A percentile compares a stretch with the other conserved stretches of the same genome.
Evolutionary conservation across 2,113 vertebrate genomes (phyloP).

Genomic region (Pollachius pollachius): DNA sequence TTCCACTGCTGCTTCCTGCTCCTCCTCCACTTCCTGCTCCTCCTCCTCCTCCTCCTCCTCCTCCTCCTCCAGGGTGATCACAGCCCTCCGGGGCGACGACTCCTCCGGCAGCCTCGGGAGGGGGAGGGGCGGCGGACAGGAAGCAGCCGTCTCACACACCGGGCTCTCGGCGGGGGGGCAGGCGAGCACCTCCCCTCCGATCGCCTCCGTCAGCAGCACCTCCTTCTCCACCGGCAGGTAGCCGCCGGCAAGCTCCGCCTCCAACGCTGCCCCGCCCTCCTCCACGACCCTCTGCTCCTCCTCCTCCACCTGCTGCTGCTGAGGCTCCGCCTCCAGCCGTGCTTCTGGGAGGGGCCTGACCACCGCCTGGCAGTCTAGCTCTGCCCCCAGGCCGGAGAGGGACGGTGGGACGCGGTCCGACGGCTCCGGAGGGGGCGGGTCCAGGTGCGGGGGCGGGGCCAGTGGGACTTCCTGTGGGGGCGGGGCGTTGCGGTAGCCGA

Average conservation of each 20-base stretch:
- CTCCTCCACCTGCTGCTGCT: slow-evolving; percentile 21
- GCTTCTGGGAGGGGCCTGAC: slow-evolving; percentile 63
- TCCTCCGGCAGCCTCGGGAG: slow-evolving; percentile 45
- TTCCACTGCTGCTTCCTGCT: slow-evolving; percentile 43
- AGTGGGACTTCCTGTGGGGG: slow-evolving; percentile 75
- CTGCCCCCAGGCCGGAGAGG: slow-evolving; percentile 59
- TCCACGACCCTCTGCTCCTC: slow-evolving; percentile 35
- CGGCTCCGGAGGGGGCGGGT: slow-evolving; percentile 79
- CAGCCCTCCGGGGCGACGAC: slow-evolving; percentile 34
- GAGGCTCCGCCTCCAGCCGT: slow-evolving; percentile 22
- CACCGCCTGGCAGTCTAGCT: slow-evolving; percentile 58
- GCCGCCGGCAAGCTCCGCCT: slow-evolving; percentile 32
- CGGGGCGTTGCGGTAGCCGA: slow-evolving; percentile 78
- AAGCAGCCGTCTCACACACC: slow-evolving; percentile 51
- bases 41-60: slow-evolving; percentile 52
- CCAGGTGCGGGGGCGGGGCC: slow-evolving; percentile 81
- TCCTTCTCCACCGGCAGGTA: slow-evolving; percentile 52
- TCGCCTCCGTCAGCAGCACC: slow-evolving; percentile 42
- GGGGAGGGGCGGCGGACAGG: slow-evolving; percentile 50
- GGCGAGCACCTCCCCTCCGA: slow-evolving; percentile 57
- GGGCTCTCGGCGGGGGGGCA: slow-evolving; percentile 56
- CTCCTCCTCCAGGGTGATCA: slow-evolving; percentile 61
- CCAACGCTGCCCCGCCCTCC: slow-evolving; percentile 5
- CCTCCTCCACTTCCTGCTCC: slow-evolving; percentile 35
- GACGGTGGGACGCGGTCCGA: slow-evolving; percentile 18